Conservation (phyloP, 2,797 vertebrate species). For the Cynopterus sphinx region DNA sequence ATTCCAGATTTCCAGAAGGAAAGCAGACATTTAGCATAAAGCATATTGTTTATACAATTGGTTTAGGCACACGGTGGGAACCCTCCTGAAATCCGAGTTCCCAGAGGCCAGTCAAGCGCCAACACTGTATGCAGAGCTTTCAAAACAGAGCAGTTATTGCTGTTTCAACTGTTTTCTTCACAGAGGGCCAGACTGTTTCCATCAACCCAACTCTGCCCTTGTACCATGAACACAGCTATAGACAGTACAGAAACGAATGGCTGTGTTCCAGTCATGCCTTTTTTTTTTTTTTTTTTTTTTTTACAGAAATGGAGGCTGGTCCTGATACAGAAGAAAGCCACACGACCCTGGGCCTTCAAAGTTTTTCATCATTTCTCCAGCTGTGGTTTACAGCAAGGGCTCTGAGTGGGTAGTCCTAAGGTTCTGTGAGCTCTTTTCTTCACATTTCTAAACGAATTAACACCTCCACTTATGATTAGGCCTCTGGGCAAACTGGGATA, state of each 20-base stretch:
- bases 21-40: not conserved
- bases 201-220: not conserved
- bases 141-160: not conserved
- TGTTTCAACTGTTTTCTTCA: not conserved
- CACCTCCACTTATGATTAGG: not conserved
- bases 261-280: not conserved
- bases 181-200: not conserved
- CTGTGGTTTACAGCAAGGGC: not conserved
- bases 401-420: not conserved
- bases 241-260: not conserved
- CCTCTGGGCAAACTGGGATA: not conserved
- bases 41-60: not conserved
- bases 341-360: not conserved
- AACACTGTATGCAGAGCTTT: not conserved
- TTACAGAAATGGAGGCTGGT: not conserved
- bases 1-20: not conserved
- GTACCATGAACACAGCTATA: not conserved
- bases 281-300: not conserved
- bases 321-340: not conserved
- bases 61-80: not conserved
- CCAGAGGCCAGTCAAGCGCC: not conserved
- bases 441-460: not conserved
- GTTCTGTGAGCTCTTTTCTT: not conserved
- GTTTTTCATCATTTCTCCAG: not conserved
- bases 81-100: not conserved